Percentiles rank a stretch among this genome's conserved stretches.
These are phyloP conservation scores for Alethe castanea DNA, from an alignment of 2,113 vertebrate genomes.

Conservation along the genomic window DNA sequence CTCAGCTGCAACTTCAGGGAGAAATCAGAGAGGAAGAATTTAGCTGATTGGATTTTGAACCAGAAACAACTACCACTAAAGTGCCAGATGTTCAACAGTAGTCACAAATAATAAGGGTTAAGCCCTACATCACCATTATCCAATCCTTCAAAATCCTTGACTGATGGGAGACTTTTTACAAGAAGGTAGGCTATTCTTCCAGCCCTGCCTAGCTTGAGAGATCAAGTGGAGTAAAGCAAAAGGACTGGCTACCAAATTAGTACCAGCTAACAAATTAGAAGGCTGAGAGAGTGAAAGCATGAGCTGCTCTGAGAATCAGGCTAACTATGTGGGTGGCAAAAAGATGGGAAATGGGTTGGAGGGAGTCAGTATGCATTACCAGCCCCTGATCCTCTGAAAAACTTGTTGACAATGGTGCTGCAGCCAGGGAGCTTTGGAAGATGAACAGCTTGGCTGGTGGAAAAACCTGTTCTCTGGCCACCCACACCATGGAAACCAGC, in stretches of 20 bases:
- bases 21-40: constrained; percentile 31
- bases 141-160: not conserved
- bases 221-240: not conserved
- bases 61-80: constrained; percentile 23
- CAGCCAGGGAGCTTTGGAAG: constrained; percentile 35
- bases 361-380: not conserved
- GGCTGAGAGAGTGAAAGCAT: constrained; percentile 14
- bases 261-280: not conserved
- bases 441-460: constrained; percentile 26
- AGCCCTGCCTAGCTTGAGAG: not conserved
- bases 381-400: constrained; percentile 50
- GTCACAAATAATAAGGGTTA: constrained; percentile 39
- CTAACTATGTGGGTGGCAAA: constrained; percentile 37
- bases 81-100: constrained; percentile 51
- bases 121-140: not conserved
- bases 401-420: constrained; percentile 45
- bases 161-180: not conserved
- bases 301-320: constrained; percentile 11
- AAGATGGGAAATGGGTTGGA: constrained; percentile 51
- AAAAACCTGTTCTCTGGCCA: constrained; percentile 35
- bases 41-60: constrained; percentile 30
- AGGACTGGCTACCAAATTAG: not conserved
- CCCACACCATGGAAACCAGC: constrained; percentile 25
- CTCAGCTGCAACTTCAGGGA: constrained; percentile 35
- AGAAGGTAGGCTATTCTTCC: not conserved